A percentile compares a stretch with the other conserved stretches of the same genome.
Evolutionary conservation across 2,797 vertebrate genomes (phyloP).

Genomic region (Parauchenoglanis ngamensis): DNA sequence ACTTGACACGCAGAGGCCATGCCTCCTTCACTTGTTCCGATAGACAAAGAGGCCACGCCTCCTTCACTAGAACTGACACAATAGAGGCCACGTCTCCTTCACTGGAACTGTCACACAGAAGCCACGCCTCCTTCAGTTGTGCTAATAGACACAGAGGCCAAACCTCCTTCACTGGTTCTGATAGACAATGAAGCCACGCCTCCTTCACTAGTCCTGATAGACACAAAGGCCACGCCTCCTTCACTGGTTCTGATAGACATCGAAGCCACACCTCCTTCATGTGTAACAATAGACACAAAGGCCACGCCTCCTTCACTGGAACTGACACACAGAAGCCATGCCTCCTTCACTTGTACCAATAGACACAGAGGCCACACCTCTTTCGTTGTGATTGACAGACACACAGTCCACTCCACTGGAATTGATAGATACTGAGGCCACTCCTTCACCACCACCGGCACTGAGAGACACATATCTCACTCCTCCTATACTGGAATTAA

Average conservation of each 20-base stretch:
- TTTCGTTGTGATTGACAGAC: neutral
- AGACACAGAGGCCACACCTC: neutral
- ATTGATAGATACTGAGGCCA: neutral
- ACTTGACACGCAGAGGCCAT: neutral
- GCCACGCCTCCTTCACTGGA: neutral
- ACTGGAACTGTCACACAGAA: neutral
- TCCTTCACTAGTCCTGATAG: no score
- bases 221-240: neutral
- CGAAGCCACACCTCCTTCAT: neutral
- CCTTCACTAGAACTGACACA: neutral
- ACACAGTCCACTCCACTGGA: neutral
- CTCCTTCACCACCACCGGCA: neutral
- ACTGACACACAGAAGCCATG: neutral
- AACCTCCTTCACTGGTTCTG: neutral
- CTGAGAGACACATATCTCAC: neutral
- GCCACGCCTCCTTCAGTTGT: neutral
- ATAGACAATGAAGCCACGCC: no score
- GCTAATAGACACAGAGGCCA: neutral
- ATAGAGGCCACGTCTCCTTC: neutral
- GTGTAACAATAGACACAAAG: no score
- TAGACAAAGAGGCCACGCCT: neutral
- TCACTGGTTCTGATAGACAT: neutral
- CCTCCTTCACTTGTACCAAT: neutral
- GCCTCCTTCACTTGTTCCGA: neutral
- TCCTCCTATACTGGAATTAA: neutral